Conservation (phyloP, 2,888 invertebrate genomes). For the Bellardia pandia region DNA sequence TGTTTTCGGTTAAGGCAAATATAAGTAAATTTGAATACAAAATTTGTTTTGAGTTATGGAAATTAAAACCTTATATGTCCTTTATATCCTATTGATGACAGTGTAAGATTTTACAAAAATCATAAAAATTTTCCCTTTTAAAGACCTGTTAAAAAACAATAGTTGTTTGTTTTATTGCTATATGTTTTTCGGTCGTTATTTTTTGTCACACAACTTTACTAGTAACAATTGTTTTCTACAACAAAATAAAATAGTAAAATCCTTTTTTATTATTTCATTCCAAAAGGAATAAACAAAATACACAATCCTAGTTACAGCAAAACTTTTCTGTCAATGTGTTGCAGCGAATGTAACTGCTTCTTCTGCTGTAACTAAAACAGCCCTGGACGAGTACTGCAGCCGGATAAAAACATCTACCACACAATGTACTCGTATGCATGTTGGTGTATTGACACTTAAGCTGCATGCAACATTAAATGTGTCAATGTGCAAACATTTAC, state of each 20-base stretch:
- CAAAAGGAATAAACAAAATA: constrained; percentile 26
- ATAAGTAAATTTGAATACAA: too few species aligned
- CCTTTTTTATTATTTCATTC: neutral
- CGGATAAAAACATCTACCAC: neutral
- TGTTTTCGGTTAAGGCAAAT: too few species aligned
- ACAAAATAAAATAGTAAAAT: neutral
- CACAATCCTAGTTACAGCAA: constrained; percentile 35
- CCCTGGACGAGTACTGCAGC: neutral
- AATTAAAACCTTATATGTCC: too few species aligned
- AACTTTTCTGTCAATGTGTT: constrained; percentile 51
- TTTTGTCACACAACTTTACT: neutral
- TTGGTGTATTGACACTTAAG: constrained; percentile 10
- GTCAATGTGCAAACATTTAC: constrained; percentile 71
- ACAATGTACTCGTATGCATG: neutral
- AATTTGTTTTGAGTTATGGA: too few species aligned
- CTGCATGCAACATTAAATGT: constrained; percentile 68
- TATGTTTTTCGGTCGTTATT: neutral
- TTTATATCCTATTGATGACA: too few species aligned
- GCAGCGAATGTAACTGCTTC: constrained; percentile 19
- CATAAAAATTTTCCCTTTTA: neutral
- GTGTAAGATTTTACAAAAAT: neutral
- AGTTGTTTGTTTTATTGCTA: neutral
- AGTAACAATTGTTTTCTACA: constrained; percentile 12
- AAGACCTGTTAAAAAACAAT: neutral
- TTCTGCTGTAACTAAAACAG: neutral